Base-by-base conservation (phyloP, 2,113 vertebrate species). In the Himantopus leucocephalus region DNA sequence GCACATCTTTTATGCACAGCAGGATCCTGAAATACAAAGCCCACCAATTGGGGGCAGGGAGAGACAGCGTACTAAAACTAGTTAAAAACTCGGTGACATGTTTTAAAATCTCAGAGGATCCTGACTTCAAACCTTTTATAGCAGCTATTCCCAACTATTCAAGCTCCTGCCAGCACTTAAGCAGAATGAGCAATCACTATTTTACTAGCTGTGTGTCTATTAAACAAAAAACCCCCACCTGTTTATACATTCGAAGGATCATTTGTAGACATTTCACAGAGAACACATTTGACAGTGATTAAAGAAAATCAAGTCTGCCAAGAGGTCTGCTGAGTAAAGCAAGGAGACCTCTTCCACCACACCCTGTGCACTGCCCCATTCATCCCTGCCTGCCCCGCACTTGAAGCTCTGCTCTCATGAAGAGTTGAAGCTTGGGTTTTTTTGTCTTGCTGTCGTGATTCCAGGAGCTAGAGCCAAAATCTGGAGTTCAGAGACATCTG, bases 21-120 rank as follows among this genome's bases (percentile, higher is more conserved):
- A 89, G 73, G 91, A 93, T 96, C 56, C 91, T 47, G 17, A 97
- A 97, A 96, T 92, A 96, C 77, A 97, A 91, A 97, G 86, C 93
- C 86, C 53, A 76, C 73, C 96, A 96, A 74, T 32, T 73, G 50
- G 71, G 68, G 77, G 41, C 26, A 78, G 45, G 47, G 20, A 52
- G 45, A 80, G 37, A 45, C 9, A 53, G 16, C 34, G 9, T 34
- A 29, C 16, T 32, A 59, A 86, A 84, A 66, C 67, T 88, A 50
- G 63, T 80, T 92, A 52, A 96, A 96, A 96, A 63, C 34, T 52
- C 4, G 0, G 19, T 77, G 52, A 63, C 48, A 26, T 84, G 71
- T 80, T 94, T 93, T 70, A 35, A 91, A 92, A 67, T 60, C 64
- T 83, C 55, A 30, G 50, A 80, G n/a, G 68, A 85, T 62, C 18